phyloP scores from a whole-genome alignment of 2,888 invertebrate genomes.

The Merodon equestris region DNA sequence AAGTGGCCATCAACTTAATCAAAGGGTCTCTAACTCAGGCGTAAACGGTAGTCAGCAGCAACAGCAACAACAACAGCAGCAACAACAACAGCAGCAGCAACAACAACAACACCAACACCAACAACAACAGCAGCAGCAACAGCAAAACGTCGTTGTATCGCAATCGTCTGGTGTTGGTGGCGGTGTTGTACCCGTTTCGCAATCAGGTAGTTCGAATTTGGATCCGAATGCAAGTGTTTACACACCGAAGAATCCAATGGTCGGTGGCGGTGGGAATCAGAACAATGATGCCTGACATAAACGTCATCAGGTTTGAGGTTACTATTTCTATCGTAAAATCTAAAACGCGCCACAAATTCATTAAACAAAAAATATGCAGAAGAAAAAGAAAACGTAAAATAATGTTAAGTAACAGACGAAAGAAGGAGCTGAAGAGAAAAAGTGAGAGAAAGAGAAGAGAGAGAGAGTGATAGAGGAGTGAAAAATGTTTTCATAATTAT shows the following conservation, averaged over 20 bases:
- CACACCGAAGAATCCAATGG: constrained; percentile 87
- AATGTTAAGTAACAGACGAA: constrained; percentile 19
- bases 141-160: constrained; percentile 74
- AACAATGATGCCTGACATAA: constrained; percentile 73
- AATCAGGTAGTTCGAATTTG: constrained; percentile 80
- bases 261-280: constrained; percentile 69
- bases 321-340: constrained; percentile 72
- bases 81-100: constrained; percentile 64
- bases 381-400: constrained; percentile 20
- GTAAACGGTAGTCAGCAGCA: constrained; percentile 53
- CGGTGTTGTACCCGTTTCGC: constrained; percentile 72
- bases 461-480: constrained; percentile 47
- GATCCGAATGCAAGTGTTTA: constrained; percentile 96
- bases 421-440: constrained; percentile 8
- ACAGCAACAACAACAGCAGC: constrained; percentile 58
- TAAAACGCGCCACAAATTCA: constrained; percentile 32
- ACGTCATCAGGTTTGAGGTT: constrained; percentile 78
- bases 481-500: constrained; percentile 18
- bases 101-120: constrained; percentile 70
- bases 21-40: constrained; percentile 59
- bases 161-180: constrained; percentile 71
- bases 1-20: constrained; percentile 72
- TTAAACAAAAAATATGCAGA: constrained; percentile 10
- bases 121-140: constrained; percentile 63
- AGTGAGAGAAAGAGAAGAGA: constrained; percentile 10